A percentile compares a stretch with the other conserved stretches of the same genome.
Evolutionary conservation across 2,113 vertebrate species (phyloP).

Genomic region (Myiozetetes cayanensis): DNA sequence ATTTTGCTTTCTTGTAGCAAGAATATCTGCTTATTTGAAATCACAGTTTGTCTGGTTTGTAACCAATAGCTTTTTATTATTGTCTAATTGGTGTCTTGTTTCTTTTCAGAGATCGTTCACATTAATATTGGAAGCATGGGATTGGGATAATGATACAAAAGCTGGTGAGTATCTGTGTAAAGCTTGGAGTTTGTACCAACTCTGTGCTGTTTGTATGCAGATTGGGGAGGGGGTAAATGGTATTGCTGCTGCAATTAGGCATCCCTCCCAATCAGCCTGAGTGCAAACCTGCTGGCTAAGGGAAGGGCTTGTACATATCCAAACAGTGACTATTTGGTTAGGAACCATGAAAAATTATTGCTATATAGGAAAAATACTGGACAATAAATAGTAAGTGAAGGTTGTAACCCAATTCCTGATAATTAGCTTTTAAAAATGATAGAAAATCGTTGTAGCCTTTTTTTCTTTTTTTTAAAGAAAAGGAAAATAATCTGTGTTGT

Average conservation of each 20-base stretch:
- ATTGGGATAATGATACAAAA: constrained; percentile 89
- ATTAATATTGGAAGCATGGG: constrained; percentile 92
- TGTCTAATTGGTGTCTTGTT: constrained; percentile 25
- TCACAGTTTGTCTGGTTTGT: background rate
- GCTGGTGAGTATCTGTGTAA: constrained; percentile 79
- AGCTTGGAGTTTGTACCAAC: background rate
- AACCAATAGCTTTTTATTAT: background rate
- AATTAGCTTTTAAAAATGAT: background rate
- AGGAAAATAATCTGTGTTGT: background rate
- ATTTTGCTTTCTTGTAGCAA: background rate
- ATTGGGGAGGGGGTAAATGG: too few relatives aligned
- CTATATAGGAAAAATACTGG: background rate
- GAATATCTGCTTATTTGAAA: background rate
- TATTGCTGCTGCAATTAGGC: background rate
- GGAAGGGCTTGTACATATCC: background rate
- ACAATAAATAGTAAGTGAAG: background rate
- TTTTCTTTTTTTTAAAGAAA: too few relatives aligned
- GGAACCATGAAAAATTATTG: background rate
- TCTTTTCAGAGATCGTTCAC: constrained; percentile 87
- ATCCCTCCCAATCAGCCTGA: background rate
- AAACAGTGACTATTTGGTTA: background rate
- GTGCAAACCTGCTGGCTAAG: background rate
- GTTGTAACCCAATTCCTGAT: background rate
- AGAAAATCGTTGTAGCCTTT: background rate
- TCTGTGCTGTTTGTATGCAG: background rate